Evolutionary conservation across 2,797 vertebrate species (phyloP).

Genomic region (Diglossa cyanea): DNA sequence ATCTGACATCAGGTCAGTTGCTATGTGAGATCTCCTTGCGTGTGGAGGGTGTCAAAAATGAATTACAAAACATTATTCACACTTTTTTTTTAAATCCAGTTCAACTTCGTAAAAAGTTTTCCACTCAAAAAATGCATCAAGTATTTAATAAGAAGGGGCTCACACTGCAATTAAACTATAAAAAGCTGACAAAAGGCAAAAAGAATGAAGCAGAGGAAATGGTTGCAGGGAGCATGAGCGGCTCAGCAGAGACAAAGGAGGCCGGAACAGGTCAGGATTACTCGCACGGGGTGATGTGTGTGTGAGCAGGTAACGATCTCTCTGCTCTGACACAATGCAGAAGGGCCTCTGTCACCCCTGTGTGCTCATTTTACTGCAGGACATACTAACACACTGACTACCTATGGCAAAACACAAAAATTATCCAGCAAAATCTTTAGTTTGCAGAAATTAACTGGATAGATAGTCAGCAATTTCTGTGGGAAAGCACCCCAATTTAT

Average conservation of each 20-base stretch:
- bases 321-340: fast-evolving
- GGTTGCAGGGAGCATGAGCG: neutral
- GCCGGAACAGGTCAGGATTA: neutral
- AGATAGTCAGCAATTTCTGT: neutral
- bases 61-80: neutral
- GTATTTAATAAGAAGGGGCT: neutral
- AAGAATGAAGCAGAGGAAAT: neutral
- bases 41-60: neutral
- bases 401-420: neutral
- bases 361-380: neutral
- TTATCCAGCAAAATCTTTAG: neutral
- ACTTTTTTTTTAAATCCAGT: neutral
- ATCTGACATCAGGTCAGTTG: neutral
- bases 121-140: neutral
- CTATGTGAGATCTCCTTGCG: neutral
- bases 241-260: neutral
- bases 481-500: neutral
- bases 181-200: neutral
- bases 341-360: neutral
- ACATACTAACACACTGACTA: fast-evolving
- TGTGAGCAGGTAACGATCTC: neutral
- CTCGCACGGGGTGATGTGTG: neutral
- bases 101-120: neutral
- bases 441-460: neutral
- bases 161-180: neutral